These are phyloP conservation scores for Vidua chalybeata DNA, from an alignment of 2,113 vertebrate species.

Conservation along the genomic window DNA sequence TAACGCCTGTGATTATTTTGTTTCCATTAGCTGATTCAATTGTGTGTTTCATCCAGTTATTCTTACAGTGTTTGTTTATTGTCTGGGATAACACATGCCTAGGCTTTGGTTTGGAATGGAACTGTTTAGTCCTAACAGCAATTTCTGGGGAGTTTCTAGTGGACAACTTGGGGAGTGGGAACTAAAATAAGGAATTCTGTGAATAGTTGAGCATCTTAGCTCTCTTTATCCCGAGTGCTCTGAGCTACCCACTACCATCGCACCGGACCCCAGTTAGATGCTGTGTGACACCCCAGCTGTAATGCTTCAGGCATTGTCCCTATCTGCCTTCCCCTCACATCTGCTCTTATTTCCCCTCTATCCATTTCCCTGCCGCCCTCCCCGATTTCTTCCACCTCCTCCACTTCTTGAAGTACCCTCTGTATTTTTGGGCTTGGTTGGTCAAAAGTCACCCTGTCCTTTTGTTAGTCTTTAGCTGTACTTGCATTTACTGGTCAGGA, in stretches of 20 bases:
- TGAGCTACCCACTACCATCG: not conserved
- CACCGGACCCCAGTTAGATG: not conserved
- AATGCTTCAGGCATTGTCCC: accelerated
- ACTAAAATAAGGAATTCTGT: not conserved
- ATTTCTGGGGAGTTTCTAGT: not conserved
- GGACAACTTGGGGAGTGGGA: too few relatives aligned
- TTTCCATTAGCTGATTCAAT: not conserved
- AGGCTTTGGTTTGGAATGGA: not conserved
- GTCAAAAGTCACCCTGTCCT: not conserved
- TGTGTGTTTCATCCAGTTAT: not conserved
- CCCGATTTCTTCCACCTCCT: not conserved
- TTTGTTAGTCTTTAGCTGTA: not conserved
- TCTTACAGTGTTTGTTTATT: not conserved
- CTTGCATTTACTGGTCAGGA: accelerated
- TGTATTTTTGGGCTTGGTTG: not conserved
- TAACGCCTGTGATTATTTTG: not conserved
- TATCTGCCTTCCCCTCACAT: not conserved
- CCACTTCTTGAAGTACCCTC: not conserved
- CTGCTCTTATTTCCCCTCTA: accelerated
- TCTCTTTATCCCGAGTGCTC: not conserved
- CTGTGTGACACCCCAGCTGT: not conserved
- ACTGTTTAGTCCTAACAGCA: not conserved
- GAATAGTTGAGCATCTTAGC: not conserved
- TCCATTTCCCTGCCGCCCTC: not conserved
- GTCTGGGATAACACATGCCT: not conserved